Evolutionary conservation across 2,113 vertebrate species (phyloP), one percentile per base, ranked within the genome.

Genomic region (Hiodon alosoides): DNA sequence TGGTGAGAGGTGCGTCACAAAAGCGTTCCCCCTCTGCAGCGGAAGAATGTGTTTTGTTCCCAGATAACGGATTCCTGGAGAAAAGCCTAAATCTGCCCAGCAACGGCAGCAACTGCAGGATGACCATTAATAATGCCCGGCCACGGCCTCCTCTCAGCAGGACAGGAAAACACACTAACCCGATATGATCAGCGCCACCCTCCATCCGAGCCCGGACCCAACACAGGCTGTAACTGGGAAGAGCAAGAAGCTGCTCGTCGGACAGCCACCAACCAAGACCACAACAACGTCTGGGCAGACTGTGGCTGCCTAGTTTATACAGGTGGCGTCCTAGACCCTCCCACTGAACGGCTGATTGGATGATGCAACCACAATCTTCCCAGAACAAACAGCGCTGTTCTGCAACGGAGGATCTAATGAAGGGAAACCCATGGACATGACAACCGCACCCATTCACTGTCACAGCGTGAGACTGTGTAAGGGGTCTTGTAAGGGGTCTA

Each of bases 131-230:
- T 83, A 84, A 83, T 74, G 14, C 74, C 69, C 62, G 72, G 77
- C 70, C 76, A 69, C 65, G 14, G 51, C 81, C 82, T 81, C 81
- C 79, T 83, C 83, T 83, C 81, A 87, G 79, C 75, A 77, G 65
- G 59, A 68, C 75, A 71, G 79, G 69, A 72, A 79, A 51, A 66
- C 54, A 66, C 65, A 73, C 72, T 79, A 74, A 69, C 51, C 73
- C 70, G 76, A 75, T 78, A 79, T 58, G 81, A 86, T 76, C 88
- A 82, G 85, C 83, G 84, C 72, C 65, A 86, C 82, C 72, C 71
- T 80, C 80, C 81, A 76, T 62, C 75, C 58, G 85, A 77, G 60
- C 11, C 70, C 64, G 58, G 74, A 72, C 79, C 75, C 72, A 75
- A 76, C 76, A 67, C 74, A 66, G 67, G 74, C 69, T 74, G 64